Conservation (phyloP, 2,888 invertebrate species). For the Protonemura montana region DNA sequence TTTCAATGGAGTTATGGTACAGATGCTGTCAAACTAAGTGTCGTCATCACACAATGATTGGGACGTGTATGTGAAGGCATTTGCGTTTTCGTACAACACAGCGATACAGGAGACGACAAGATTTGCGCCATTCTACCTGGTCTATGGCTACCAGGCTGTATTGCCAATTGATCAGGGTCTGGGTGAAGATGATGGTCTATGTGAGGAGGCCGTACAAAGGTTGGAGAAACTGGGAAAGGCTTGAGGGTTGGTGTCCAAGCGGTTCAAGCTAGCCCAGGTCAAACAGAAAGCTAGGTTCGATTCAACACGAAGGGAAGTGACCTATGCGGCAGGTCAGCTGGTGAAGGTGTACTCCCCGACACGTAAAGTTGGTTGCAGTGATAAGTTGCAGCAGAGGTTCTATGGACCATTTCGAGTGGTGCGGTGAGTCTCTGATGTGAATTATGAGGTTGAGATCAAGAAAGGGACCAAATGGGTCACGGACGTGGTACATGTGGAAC, state of each 20-base stretch:
- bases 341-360: constrained; percentile 23
- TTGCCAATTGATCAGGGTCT: constrained; percentile 7
- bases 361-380: not conserved
- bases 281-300: not conserved
- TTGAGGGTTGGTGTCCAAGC: not conserved
- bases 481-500: constrained; percentile 25
- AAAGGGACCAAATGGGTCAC: not conserved
- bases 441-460: constrained; percentile 22
- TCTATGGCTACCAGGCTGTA: not conserved
- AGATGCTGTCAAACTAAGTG: constrained; percentile 50
- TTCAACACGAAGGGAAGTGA: not conserved
- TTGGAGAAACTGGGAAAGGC: not conserved
- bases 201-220: not conserved
- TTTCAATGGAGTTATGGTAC: constrained; percentile 50
- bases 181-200: not conserved
- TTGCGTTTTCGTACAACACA: constrained; percentile 50
- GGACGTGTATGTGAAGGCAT: constrained; percentile 48
- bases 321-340: not conserved
- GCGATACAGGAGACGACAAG: constrained; percentile 47
- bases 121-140: constrained; percentile 46
- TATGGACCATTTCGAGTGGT: constrained; percentile 8
- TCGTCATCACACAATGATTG: constrained; percentile 47
- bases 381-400: not conserved
- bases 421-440: constrained; percentile 9
- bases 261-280: not conserved